These are phyloP conservation scores for Aix galericulata DNA, from an alignment of 2,113 vertebrate species.

Conservation along the genomic window DNA sequence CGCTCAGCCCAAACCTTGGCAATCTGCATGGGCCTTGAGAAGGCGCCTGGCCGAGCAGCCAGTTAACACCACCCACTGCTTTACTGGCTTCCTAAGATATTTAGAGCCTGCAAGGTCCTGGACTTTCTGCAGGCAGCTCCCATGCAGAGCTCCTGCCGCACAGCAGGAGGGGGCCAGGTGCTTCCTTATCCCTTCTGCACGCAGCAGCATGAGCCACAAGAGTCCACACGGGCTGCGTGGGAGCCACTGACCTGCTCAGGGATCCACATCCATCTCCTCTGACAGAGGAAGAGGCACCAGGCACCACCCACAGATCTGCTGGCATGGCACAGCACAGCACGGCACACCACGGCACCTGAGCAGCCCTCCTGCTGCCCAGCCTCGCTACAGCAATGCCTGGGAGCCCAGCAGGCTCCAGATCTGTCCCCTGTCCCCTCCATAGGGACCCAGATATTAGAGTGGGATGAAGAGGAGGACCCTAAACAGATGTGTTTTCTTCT, in stretches of 20 bases:
- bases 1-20: background rate
- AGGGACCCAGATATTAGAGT: background rate
- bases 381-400: background rate
- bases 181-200: background rate
- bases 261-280: background rate
- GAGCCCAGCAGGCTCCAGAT: background rate
- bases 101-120: background rate
- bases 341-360: background rate
- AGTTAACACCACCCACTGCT: background rate
- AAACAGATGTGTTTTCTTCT: background rate
- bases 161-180: background rate
- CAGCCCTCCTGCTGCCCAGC: background rate
- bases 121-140: background rate
- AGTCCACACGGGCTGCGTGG: accelerated
- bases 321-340: background rate
- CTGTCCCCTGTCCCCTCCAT: background rate
- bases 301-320: accelerated
- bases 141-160: accelerated
- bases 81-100: background rate
- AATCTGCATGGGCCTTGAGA: background rate
- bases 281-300: background rate
- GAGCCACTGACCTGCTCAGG: background rate
- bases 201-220: background rate
- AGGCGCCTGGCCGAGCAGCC: background rate
- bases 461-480: background rate